Conservation (phyloP, 1,140 invertebrate species). For the Zophobas atratus region DNA sequence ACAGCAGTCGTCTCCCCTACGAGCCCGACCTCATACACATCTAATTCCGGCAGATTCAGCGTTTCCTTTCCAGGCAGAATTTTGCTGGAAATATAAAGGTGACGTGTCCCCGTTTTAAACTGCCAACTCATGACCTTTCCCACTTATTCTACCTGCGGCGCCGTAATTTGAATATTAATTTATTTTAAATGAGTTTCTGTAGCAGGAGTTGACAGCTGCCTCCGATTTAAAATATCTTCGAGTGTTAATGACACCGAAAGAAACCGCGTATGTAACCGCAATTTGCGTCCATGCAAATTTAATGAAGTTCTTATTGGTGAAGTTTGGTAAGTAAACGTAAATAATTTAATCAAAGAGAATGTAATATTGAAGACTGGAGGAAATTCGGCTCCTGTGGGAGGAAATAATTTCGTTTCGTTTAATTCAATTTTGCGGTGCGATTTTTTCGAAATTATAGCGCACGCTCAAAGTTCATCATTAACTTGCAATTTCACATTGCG, state of each 20-base stretch:
- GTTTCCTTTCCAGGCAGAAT: background rate
- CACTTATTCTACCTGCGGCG: background rate
- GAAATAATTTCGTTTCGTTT: too few species aligned
- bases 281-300: background rate
- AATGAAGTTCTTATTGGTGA: background rate
- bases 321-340: background rate
- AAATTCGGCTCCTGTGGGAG: too few species aligned
- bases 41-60: conserved; percentile 1
- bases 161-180: too few species aligned
- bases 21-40: background rate
- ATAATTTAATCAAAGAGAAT: background rate
- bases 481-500: too few species aligned
- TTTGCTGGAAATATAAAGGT: background rate
- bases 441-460: too few species aligned
- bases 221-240: too few species aligned
- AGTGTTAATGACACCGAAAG: background rate
- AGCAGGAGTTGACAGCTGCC: too few species aligned
- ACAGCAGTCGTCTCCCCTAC: too few species aligned
- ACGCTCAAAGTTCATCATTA: too few species aligned
- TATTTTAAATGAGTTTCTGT: too few species aligned
- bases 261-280: background rate
- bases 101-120: background rate
- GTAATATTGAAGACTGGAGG: background rate
- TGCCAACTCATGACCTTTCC: conserved; percentile 1
- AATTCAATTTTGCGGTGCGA: too few species aligned